Conservation (phyloP, 1,140 invertebrate species). For the Lepidurus packardi region DNA sequence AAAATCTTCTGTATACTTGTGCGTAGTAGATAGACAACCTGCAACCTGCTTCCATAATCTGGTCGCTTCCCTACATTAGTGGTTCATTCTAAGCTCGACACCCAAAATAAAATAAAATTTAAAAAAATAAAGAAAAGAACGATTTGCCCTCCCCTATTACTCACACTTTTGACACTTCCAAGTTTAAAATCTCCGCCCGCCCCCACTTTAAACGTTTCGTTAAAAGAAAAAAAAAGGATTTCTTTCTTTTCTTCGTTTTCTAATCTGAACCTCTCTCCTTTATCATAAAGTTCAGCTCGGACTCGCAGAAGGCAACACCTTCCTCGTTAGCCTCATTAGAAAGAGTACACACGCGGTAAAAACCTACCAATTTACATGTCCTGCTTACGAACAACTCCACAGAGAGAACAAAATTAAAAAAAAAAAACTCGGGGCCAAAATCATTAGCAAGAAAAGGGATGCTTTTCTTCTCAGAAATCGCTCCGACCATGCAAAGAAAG, state of each 20-base stretch:
- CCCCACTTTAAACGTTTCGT: neutral
- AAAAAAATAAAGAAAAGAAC: neutral
- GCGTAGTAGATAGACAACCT: neutral
- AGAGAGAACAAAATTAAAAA: neutral
- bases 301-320: conserved; percentile 4
- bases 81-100: no score
- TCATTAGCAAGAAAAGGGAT: conserved; percentile 8
- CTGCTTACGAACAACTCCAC: neutral
- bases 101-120: no score
- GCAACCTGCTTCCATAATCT: neutral
- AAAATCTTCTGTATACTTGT: neutral
- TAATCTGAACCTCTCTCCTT: neutral
- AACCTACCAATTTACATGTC: conserved; percentile 22
- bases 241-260: neutral
- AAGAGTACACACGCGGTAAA: conserved; percentile 19
- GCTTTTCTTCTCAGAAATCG: neutral
- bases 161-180: conserved; percentile 15
- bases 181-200: neutral
- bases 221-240: no score
- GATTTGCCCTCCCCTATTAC: neutral
- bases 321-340: conserved; percentile 18
- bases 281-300: conserved; percentile 8
- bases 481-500: neutral
- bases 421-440: neutral
- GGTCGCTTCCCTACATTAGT: neutral